Percentiles rank a stretch among this genome's conserved stretches.
These are phyloP conservation scores for Aphidoletes aphidimyza DNA, from an alignment of 2,888 invertebrate species.

Conservation along the genomic window DNA sequence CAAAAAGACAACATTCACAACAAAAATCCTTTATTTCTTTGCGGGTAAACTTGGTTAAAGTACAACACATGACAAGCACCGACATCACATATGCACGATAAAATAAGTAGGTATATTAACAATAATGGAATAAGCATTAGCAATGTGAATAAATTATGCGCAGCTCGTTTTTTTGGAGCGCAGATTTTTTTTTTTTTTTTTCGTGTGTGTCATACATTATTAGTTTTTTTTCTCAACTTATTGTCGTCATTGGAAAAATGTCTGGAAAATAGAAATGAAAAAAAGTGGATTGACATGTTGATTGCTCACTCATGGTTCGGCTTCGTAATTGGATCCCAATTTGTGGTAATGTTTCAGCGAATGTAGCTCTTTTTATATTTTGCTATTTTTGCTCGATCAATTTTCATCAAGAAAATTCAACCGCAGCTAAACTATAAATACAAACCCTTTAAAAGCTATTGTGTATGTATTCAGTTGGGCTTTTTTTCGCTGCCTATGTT, in stretches of 20 bases:
- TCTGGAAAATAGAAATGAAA: background rate
- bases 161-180: background rate
- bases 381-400: too few species aligned
- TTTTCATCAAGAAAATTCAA: too few species aligned
- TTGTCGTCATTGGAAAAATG: background rate
- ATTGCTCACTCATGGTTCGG: background rate
- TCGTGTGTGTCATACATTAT: background rate
- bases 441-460: too few species aligned
- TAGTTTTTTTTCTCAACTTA: too few species aligned
- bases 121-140: conserved; percentile 23
- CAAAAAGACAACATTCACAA: background rate
- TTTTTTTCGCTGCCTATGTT: too few species aligned
- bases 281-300: conserved; percentile 16
- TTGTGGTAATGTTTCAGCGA: background rate
- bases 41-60: background rate
- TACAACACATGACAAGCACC: background rate
- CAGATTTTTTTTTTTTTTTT: background rate
- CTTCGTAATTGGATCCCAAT: background rate
- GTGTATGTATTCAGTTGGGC: too few species aligned
- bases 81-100: background rate
- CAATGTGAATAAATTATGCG: conserved; percentile 17
- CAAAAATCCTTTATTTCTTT: background rate
- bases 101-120: background rate
- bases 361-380: background rate
- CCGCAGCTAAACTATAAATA: too few species aligned